Base-by-base conservation (phyloP, 2,888 invertebrate species). In the Melanophora roralis region DNA sequence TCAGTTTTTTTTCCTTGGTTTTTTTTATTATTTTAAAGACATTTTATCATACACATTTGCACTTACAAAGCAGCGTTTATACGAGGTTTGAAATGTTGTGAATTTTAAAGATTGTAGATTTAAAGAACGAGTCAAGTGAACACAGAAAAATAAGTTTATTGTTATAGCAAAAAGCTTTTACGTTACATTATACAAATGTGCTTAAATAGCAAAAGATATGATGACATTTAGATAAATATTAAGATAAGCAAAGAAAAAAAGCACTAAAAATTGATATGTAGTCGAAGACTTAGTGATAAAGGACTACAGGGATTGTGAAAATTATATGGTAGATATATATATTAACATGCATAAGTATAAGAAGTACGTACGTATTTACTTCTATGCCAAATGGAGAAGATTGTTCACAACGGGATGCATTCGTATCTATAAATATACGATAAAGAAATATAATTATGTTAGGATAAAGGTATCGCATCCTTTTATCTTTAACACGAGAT, bases 91-190 rank as follows among this genome's bases (percentile, higher is more conserved):
- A 12, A 36, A 64, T 62, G 72, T 32, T 72, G 53, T 72, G 72
- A 62, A 64, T 72, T 53, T 62, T 62, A 45, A 59, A 68, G 65
- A 64, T 78, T 55, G 69, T 53, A 75, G 71, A 67, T 59, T 74
- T 74, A 40, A 51, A 45, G 34, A 59, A 65, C 38, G 51, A 74
- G 67, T 60, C 74, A 74, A 74, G 74, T 51, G 59, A 67, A 21
- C 27, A 3, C 51, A 51, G 47, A 60, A 36, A 59, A 67, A 67
- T 67, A 76, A 76, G 72, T 80, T 80, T 80, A 80, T 80, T 80
- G 80, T 80, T 80, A 80, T 80, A 80, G 80, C 80, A 73, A 80
- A 80, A 80, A 80, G 80, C 80, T 80, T 76, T 80, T 80, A 79
- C 79, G 79, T 79, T 75, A 71, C 79, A 75, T 71, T 79, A 72